Base-by-base conservation (phyloP, 2,888 invertebrate species). In the Spodoptera littoralis region DNA sequence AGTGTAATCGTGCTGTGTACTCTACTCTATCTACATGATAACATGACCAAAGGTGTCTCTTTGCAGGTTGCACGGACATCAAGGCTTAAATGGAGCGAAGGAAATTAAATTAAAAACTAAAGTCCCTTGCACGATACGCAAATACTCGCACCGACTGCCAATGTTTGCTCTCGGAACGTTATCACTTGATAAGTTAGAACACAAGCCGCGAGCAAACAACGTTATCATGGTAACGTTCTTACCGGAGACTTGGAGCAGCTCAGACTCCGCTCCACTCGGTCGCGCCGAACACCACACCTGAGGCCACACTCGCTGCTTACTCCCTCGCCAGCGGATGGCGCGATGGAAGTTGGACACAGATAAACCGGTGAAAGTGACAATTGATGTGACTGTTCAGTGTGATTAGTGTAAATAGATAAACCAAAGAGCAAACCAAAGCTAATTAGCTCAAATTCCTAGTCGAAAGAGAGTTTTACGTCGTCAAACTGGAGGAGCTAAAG, bases 151-250 rank as follows among this genome's bases (percentile, higher is more conserved):
- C 85, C 91, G 90, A 86, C 91, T 86, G 92, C 88, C 86, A 88
- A 92, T 94, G 94, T 94, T 94, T 94, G 84, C 91, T 85, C 88
- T 85, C 81, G 79, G 83, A 85, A 87, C 88, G 90, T 94, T 94
- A 94, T 94, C 94, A 87, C 86, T 88, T 93, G 94, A 94, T 94
- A 94, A 92, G 92, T 93, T 92, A 85, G 88, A 94, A 92, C 92
- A 94, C 92, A 94, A 94, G 92, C 93, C 92, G 72, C 82, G 81
- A 69, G 83, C 87, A 94, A 94, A 94, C 93, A 94, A 71, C 83
- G 86, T 93, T 94, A 94, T 94, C 94, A 93, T 93, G 93, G 84
- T 89, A 90, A 85, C 90, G 88, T 89, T 92, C 91, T 90, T 79
- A 84, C 84, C 81, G 86, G 82, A 82, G 86, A 89, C 88, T 85